Evolutionary conservation across 1,140 invertebrate species (phyloP), one percentile per base, ranked within the genome.

Genomic region (Heterodera carotae): DNA sequence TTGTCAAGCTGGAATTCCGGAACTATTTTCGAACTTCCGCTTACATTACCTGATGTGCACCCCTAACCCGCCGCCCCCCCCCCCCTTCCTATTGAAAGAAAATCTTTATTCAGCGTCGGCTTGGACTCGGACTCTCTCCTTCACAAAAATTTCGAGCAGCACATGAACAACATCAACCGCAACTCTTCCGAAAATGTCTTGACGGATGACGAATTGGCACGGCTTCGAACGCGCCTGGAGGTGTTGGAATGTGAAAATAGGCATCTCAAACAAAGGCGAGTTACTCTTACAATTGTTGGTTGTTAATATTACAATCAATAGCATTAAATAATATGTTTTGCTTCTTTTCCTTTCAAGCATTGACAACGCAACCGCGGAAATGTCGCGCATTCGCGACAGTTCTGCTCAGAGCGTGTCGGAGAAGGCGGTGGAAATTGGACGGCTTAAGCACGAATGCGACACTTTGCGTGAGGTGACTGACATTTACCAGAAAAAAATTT

Each of bases 361-460:
- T 31, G 60, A 62, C 7, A 22, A 62, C n/a, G 29, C n/a, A 25
- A 31, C 7, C 7, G 18, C 18, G n/a, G 60, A 62, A 18, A 62
- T 62, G 60, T 8, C 10, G 18, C 8, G 8, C 29, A 62, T 62
- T 31, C 60, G 60, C 34, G 53, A n/a, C 53, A 36, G 22, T 18
- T 33, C 27, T 25, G 60, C 70, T 25, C 34, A 73, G 15, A 27
- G 31, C 8, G 60, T 73, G 53, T 27, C 53, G 36, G 70, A 72
- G 33, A 72, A 72, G 29, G 70, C 70, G 59, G 48, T 59, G 36
- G 70, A 72, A 22, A 22, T 72, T 72, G 70, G 53, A 72, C 48
- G 70, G 4, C 33, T 72, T 39, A 59, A 72, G 29, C 70, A 72
- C 25, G 70, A 72, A 56, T 72, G 36, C 33, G 70, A 72, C 15